Conservation (phyloP, 1,140 invertebrate species). For the Magallana angulata region DNA sequence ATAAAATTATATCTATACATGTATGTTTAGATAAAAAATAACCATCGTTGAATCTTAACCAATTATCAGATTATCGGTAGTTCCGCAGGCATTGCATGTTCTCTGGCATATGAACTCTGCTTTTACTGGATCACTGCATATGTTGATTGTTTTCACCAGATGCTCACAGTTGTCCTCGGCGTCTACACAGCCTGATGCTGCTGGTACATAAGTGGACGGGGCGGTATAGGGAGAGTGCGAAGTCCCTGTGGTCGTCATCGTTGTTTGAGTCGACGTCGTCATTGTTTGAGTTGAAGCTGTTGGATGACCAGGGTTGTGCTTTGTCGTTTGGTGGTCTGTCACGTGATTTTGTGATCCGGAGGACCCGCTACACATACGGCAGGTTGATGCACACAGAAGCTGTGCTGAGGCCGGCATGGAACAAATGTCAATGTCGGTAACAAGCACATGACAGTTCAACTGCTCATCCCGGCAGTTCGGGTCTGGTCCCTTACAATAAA, state of each 20-base stretch:
- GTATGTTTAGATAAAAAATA: too few species aligned
- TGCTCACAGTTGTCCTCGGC: constrained; percentile 31
- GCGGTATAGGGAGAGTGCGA: constrained; percentile 34
- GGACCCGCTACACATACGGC: constrained; percentile 19
- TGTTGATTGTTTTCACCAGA: constrained; percentile 18
- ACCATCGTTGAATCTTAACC: too few species aligned
- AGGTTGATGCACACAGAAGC: constrained; percentile 34
- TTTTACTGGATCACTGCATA: constrained; percentile 16
- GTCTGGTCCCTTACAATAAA: not conserved
- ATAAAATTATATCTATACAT: too few species aligned
- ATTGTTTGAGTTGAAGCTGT: not conserved
- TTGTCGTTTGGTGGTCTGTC: not conserved
- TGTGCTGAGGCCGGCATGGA: not conserved
- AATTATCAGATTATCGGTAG: not conserved
- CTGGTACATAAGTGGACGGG: not conserved
- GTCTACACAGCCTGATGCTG: not conserved
- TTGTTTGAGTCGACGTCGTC: not conserved
- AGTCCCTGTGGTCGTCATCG: not conserved
- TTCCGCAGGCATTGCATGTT: constrained; percentile 1
- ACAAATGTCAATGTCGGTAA: constrained; percentile 38
- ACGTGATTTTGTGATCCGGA: not conserved
- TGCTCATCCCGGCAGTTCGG: constrained; percentile 7
- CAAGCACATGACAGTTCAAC: constrained; percentile 25
- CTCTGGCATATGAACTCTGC: constrained; percentile 13
- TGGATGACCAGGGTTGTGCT: not conserved